A percentile compares a stretch with the other conserved stretches of the same genome.
Conservation (phyloP, 2,888 invertebrate species). For the Syrphus vitripennis region DNA sequence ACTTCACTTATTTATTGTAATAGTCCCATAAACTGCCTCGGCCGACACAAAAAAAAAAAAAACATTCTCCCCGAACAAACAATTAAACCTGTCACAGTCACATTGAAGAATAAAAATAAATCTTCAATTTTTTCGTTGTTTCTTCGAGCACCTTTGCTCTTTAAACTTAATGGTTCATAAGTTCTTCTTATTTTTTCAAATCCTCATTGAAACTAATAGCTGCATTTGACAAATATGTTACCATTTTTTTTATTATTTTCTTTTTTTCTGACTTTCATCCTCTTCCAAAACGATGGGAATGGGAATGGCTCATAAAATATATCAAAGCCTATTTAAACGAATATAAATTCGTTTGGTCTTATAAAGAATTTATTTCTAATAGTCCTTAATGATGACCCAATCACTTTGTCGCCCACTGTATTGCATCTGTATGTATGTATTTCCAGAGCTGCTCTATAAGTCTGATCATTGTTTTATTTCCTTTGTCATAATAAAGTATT, state of each 20-base stretch:
- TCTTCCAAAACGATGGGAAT: no score
- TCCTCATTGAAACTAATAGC: neutral
- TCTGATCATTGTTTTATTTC: slow-evolving; percentile 4
- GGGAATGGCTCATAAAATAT: neutral
- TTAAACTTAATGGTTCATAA: neutral
- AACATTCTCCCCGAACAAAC: neutral
- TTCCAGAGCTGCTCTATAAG: neutral
- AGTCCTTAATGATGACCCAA: slow-evolving; percentile 4
- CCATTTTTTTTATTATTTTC: neutral
- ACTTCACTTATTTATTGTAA: neutral
- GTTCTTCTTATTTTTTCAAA: neutral
- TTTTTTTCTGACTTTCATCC: neutral
- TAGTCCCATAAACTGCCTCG: neutral
- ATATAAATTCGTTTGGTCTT: neutral
- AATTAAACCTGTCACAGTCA: neutral
- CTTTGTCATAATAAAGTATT: neutral
- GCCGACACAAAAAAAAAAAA: no score
- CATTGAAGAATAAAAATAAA: neutral
- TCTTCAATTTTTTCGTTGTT: neutral
- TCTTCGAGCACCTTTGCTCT: neutral
- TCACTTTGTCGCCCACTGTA: slow-evolving; percentile 10
- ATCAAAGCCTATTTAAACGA: neutral
- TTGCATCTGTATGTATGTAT: neutral
- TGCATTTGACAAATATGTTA: neutral
- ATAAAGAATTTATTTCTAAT: neutral